phyloP scores from a whole-genome alignment of 2,888 invertebrate species.

The Andricus quercusramuli region DNA sequence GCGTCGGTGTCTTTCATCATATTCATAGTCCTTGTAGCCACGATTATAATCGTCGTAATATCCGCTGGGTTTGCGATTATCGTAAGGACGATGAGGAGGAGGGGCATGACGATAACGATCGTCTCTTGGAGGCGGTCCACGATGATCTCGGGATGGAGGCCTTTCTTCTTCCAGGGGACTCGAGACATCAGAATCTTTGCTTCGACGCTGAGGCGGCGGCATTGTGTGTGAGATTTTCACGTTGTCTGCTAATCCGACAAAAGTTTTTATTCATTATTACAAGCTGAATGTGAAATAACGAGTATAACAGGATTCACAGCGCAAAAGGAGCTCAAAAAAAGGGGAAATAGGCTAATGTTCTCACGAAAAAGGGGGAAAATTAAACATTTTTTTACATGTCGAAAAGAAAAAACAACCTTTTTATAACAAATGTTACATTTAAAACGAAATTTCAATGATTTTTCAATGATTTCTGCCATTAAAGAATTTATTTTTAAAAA shows the following conservation, averaged over 20 bases:
- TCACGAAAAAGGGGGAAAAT: too few species aligned
- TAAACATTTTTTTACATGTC: too few species aligned
- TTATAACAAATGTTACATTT: too few species aligned
- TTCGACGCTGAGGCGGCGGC: slow-evolving; percentile 68
- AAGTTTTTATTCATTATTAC: slow-evolving; percentile 11
- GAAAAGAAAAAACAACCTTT: too few species aligned
- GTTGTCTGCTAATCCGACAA: slow-evolving; percentile 58
- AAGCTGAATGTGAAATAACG: not conserved
- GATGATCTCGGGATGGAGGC: slow-evolving; percentile 71
- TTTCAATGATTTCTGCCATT: too few species aligned
- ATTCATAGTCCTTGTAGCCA: slow-evolving; percentile 74
- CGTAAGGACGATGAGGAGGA: slow-evolving; percentile 67
- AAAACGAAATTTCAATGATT: too few species aligned
- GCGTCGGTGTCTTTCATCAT: slow-evolving; percentile 73
- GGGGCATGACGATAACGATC: slow-evolving; percentile 71
- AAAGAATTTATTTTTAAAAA: too few species aligned
- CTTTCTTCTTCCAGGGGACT: slow-evolving; percentile 72
- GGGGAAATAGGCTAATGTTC: too few species aligned
- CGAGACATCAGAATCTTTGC: slow-evolving; percentile 73
- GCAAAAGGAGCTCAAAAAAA: too few species aligned
- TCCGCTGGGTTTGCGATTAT: slow-evolving; percentile 66
- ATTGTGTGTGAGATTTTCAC: slow-evolving; percentile 68
- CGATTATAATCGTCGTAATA: slow-evolving; percentile 67
- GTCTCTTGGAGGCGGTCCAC: slow-evolving; percentile 64
- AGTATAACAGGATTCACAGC: too few species aligned